Evolutionary conservation across 2,113 vertebrate genomes (phyloP), one percentile per base, ranked within the genome.

Genomic region (Bos indicus): DNA sequence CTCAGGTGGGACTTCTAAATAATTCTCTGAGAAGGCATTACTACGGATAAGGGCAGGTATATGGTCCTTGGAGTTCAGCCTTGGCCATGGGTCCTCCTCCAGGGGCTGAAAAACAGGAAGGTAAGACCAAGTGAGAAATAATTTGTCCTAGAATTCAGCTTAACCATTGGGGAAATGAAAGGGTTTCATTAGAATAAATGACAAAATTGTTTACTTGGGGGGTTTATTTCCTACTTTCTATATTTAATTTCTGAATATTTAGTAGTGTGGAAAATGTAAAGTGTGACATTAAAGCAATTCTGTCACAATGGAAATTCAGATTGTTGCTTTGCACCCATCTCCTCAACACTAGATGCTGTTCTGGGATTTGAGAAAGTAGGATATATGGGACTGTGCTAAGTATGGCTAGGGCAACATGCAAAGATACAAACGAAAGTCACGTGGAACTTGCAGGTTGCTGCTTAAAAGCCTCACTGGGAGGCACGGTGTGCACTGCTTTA

Each of bases 11-110:
- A 98, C 97, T 97, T 99, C 99, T 59, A 88, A 94, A 71, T 90
- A 96, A 60, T 98, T 99, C n/a, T 98, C 98, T 85, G 98, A 98
- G 87, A 99, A 98, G 46, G 19, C n/a, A 96, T 93, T 98, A 97
- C 98, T 99, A 51, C 98, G 98, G 62, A 95, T 88, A 77, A 99
- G 98, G 67, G 99, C 92, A 98, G 99, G 99, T 92, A 99, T 3
- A 26, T 98, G 96, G 95, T 99, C 99, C 4, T 98, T 97, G 8
- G 98, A 87, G 57, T 86, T 99, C 92, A 98, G 95, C 6, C 98
- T 98, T 78, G 99, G 98, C 99, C 99, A 99, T 0, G 98, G 96
- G 48, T 99, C 99, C 43, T 99, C 99, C 87, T 99, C 99, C 77
- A 97, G 87, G 30, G 98, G 96, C 99, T 99, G 88, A 96, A 96